These are phyloP conservation scores for Cryptocheilus praepositus DNA, from an alignment of 2,888 invertebrate genomes.

Conservation along the genomic window DNA sequence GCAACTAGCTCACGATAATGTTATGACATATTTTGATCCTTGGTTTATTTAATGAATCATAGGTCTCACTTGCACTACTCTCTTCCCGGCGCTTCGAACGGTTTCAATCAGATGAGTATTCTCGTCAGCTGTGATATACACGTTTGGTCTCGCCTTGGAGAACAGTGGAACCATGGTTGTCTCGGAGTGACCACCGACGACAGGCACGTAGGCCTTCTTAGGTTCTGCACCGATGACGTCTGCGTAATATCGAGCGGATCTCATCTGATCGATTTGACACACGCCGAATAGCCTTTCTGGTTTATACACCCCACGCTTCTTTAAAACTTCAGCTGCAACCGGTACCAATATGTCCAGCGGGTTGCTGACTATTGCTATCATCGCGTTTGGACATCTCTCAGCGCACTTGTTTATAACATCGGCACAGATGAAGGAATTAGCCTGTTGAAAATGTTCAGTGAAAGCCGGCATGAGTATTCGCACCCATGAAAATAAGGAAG, in stretches of 20 bases:
- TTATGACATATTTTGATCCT: background rate
- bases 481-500: background rate
- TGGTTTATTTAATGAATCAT: background rate
- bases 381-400: slow-evolving; percentile 28
- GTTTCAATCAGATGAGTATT: slow-evolving; percentile 12
- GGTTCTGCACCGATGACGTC: slow-evolving; percentile 9
- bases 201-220: slow-evolving; percentile 18
- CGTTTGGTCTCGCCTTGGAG: slow-evolving; percentile 6
- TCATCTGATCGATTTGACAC: slow-evolving; percentile 28
- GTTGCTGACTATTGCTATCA: slow-evolving; percentile 36
- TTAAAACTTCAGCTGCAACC: slow-evolving; percentile 23
- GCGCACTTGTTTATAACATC: slow-evolving; percentile 23
- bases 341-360: slow-evolving; percentile 33
- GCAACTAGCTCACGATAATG: no score
- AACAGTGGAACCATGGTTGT: slow-evolving; percentile 21
- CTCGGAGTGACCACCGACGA: slow-evolving; percentile 27
- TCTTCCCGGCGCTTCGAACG: slow-evolving; percentile 5
- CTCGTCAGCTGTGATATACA: slow-evolving; percentile 1
- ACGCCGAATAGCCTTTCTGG: slow-evolving; percentile 14
- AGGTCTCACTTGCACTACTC: slow-evolving; percentile 11
- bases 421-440: slow-evolving; percentile 66
- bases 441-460: slow-evolving; percentile 1
- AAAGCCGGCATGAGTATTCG: background rate
- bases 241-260: slow-evolving; percentile 13
- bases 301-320: slow-evolving; percentile 19